Conservation (phyloP, 2,888 invertebrate species). For the Leptopilina myrica region DNA sequence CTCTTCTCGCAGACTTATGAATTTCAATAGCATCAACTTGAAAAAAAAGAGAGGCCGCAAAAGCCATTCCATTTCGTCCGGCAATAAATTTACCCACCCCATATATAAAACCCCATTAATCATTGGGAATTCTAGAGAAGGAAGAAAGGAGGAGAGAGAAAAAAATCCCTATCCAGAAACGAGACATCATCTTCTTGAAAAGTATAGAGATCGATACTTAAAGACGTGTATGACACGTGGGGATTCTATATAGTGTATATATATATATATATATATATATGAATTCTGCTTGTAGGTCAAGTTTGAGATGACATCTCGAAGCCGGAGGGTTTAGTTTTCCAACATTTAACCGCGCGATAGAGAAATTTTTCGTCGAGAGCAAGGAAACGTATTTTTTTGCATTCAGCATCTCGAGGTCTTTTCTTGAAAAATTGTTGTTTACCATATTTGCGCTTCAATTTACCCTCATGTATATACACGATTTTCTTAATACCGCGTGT, state of each 20-base stretch:
- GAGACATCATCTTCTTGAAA: constrained; percentile 32
- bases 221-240: constrained; percentile 2
- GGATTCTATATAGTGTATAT: neutral
- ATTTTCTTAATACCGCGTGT: constrained; percentile 24
- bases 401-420: neutral
- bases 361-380: too few species aligned
- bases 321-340: constrained; percentile 25
- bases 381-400: too few species aligned
- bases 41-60: constrained; percentile 24
- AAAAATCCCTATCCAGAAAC: constrained; percentile 13
- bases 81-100: constrained; percentile 36
- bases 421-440: constrained; percentile 43
- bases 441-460: neutral
- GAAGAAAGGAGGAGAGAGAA: neutral
- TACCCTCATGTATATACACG: neutral
- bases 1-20: constrained; percentile 35
- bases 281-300: constrained; percentile 51
- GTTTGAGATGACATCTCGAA: constrained; percentile 50
- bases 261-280: too few species aligned
- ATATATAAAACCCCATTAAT: constrained; percentile 24
- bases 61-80: constrained; percentile 28
- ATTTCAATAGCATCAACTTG: constrained; percentile 40
- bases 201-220: constrained; percentile 23
- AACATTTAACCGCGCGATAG: neutral
- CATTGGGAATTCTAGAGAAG: constrained; percentile 22